Evolutionary conservation across 2,113 vertebrate species (phyloP).

Genomic region (Eidolon helvum): DNA sequence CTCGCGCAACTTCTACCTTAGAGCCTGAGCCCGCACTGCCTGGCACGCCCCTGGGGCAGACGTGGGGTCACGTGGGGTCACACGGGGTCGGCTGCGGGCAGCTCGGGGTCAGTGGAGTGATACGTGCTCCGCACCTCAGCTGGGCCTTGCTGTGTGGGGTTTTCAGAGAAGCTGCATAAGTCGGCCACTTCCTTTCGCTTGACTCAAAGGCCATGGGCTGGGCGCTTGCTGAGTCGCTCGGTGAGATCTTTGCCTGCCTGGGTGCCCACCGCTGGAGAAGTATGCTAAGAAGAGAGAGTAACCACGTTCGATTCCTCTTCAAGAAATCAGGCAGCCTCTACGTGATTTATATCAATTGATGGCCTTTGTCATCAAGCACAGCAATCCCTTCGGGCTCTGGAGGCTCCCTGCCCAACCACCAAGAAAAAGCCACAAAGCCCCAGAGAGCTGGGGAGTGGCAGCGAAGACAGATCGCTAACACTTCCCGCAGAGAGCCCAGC

Average conservation of each 20-base stretch:
- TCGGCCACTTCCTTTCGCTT: not conserved
- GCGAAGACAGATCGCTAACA: conserved; percentile 15
- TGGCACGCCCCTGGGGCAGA: not conserved
- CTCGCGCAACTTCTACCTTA: not conserved
- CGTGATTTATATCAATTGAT: not conserved
- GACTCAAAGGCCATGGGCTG: not conserved
- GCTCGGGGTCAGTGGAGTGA: not conserved
- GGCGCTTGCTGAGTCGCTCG: not conserved
- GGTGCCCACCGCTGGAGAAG: not conserved
- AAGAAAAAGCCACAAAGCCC: conserved; percentile 52
- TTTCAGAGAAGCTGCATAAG: not conserved
- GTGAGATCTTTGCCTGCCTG: not conserved
- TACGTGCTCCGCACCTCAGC: not conserved
- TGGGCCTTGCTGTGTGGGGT: not conserved
- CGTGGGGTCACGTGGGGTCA: not conserved
- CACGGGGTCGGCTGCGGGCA: not conserved
- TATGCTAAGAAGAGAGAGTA: not conserved
- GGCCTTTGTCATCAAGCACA: conserved; percentile 23
- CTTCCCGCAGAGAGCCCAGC: not conserved
- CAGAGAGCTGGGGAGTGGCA: not conserved
- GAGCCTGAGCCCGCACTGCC: not conserved
- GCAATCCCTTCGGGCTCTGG: conserved; percentile 17
- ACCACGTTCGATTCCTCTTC: not conserved
- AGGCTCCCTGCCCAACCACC: conserved; percentile 48
- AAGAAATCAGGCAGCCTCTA: not conserved